Base-by-base conservation (phyloP, 2,888 invertebrate genomes). In the Odontocolon sp. region DNA sequence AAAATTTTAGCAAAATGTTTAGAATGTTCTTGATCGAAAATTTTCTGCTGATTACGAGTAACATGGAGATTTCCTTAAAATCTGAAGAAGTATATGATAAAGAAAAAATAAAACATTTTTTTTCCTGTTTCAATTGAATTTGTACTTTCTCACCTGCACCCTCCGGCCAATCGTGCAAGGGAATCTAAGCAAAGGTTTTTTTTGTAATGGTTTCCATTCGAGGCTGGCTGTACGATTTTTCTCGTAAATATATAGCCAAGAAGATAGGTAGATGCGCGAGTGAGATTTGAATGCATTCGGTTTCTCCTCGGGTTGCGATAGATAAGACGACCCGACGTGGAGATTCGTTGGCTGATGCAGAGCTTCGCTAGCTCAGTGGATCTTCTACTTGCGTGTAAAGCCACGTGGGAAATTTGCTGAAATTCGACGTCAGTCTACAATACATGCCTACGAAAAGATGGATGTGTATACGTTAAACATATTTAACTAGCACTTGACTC, bases 221-320 rank as follows among this genome's bases (percentile, higher is more conserved):
- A 40, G 11, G 21, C 54, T 42, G 40, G 28, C 28, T 40, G 16
- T 26, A 42, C 18, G 38, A 21, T 21, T 21, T 4, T 21, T 18
- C 54, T 56, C 67, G 56, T 45, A 67, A 67, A 67, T 54, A 42
- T 50, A 67, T 67, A 54, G 54, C 54, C 54, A 54, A 31, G 28
- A 42, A 42, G 28, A 67, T 67, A 67, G 28, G 40, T 23, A 66
- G 28, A 42, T 54, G 54, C 28, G 42, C 54, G 42, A 11, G 9
- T 16, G 50, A 38, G 11, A 11, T 23, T 14, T 33, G 47, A 56
- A 56, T 47, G 40, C 52, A 61, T 70, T 52, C 40, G 52, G 40
- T 63, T 54, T 18, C 47, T 14, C 9, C 26, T 36, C 16, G 33
- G 11, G 11, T 11, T 45, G 18, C n/a, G 45, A 47, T 21, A 36